Percentiles rank a stretch among this genome's conserved stretches.
Evolutionary conservation across 1,140 invertebrate species (phyloP).

Genomic region (Acromyrmex charruanus): DNA sequence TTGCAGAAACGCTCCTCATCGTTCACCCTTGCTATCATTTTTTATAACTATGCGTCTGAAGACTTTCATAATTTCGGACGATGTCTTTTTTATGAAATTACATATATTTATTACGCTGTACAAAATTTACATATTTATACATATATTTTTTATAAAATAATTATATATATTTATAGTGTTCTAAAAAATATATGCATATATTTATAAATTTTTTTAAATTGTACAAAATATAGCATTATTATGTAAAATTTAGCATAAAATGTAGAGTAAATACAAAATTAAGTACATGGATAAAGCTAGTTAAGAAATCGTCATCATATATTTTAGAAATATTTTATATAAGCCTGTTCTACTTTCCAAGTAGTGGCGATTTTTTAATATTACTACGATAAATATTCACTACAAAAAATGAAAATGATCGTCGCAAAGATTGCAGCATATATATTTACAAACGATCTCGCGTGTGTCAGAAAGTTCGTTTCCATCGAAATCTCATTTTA

Average conservation of each 20-base stretch:
- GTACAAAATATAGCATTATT: not conserved
- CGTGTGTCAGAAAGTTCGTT: constrained; percentile 21
- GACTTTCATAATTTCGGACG: not conserved
- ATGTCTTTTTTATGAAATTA: not conserved
- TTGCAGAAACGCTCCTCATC: constrained; percentile 18
- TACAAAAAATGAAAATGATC: constrained; percentile 36
- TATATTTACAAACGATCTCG: constrained; percentile 35
- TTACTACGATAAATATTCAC: constrained; percentile 18
- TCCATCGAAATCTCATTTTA: constrained; percentile 46
- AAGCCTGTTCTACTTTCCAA: not conserved
- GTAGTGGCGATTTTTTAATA: constrained; percentile 18
- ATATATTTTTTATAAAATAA: constrained; percentile 2
- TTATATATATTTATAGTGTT: not conserved
- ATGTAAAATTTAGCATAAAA: not conserved
- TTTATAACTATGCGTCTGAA: constrained; percentile 1
- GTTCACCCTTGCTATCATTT: not conserved
- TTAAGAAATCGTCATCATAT: not conserved
- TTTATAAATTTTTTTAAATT: not conserved
- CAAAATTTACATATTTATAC: constrained; percentile 5
- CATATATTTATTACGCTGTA: not conserved
- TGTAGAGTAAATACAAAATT: not conserved
- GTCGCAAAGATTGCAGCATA: not conserved
- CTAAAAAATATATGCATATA: not conserved
- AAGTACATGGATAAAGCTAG: not conserved
- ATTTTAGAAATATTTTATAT: constrained; percentile 6